A percentile compares a stretch with the other conserved stretches of the same genome.
Conservation (phyloP, 23 tunicate genomes). For the Diplosoma virens region DNA sequence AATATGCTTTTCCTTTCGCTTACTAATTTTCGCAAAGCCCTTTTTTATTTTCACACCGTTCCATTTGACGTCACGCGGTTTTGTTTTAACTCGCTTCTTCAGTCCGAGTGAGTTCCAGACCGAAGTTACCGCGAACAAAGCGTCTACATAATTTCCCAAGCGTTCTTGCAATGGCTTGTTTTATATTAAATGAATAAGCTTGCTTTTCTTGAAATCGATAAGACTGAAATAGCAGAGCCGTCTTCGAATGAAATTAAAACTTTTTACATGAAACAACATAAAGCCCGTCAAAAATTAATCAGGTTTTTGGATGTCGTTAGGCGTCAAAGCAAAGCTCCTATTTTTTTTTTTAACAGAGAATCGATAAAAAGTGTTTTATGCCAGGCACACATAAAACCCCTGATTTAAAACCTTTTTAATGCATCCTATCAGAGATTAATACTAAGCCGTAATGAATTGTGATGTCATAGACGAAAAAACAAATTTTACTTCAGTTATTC, state of each 20-base stretch:
- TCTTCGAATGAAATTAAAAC: slow-evolving; percentile 62
- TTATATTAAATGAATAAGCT: not conserved
- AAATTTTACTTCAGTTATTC: no score
- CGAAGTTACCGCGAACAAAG: not conserved
- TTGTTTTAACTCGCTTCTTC: not conserved
- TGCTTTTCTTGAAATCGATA: not conserved
- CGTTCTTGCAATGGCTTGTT: slow-evolving; percentile 19
- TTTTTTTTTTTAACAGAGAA: not conserved
- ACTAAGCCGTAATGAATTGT: no score
- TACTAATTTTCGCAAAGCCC: not conserved
- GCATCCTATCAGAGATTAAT: no score
- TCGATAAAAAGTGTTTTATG: not conserved
- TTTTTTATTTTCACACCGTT: not conserved
- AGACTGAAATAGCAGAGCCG: not conserved
- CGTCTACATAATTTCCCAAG: slow-evolving; percentile 2
- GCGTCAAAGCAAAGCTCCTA: not conserved
- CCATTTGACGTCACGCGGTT: not conserved
- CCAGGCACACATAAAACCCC: no score
- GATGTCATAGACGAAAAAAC: no score
- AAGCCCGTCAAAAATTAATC: slow-evolving; percentile 41
- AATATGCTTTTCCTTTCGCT: slow-evolving; percentile 20
- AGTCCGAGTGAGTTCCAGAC: not conserved
- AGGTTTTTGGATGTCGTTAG: slow-evolving; percentile 26
- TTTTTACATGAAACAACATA: slow-evolving; percentile 37
- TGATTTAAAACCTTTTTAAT: no score